Conservation (phyloP, 2,888 invertebrate species). For the Lycaena phlaeas region DNA sequence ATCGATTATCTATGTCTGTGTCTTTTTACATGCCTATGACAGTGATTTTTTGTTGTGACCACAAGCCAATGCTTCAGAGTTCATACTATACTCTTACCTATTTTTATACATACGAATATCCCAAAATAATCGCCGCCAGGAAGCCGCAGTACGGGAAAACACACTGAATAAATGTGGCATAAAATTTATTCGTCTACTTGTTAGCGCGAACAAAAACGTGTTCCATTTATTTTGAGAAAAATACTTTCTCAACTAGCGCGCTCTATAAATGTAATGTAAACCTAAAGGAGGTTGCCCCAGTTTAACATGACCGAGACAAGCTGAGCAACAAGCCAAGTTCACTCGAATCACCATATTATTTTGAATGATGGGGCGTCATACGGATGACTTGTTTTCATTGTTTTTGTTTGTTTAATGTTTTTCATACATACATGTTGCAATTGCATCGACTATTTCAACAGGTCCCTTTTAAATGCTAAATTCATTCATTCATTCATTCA, state of each 20-base stretch:
- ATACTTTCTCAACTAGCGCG: constrained; percentile 6
- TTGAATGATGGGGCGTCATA: constrained; percentile 4
- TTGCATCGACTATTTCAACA: too few relatives aligned
- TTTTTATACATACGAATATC: constrained; percentile 14
- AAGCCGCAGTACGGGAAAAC: constrained; percentile 11
- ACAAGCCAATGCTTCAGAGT: not conserved
- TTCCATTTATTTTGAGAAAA: constrained; percentile 6
- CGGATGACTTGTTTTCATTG: not conserved
- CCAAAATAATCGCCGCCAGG: constrained; percentile 17
- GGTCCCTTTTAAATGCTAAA: too few relatives aligned
- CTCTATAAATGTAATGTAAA: constrained; percentile 8
- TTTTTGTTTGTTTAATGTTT: constrained; percentile 2
- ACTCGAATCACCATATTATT: constrained; percentile 8
- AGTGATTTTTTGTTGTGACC: too few relatives aligned
- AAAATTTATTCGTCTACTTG: not conserved
- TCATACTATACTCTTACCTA: constrained; percentile 11
- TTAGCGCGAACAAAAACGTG: not conserved
- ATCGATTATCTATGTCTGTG: too few relatives aligned
- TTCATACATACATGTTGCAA: too few relatives aligned
- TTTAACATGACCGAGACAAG: constrained; percentile 5
- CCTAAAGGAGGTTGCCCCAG: constrained; percentile 6
- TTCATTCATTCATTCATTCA: too few relatives aligned
- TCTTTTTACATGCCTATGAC: too few relatives aligned
- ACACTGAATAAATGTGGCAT: not conserved
- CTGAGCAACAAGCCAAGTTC: constrained; percentile 8